These are phyloP conservation scores for Falco naumanni DNA, from an alignment of 2,797 vertebrate genomes.

Conservation along the genomic window DNA sequence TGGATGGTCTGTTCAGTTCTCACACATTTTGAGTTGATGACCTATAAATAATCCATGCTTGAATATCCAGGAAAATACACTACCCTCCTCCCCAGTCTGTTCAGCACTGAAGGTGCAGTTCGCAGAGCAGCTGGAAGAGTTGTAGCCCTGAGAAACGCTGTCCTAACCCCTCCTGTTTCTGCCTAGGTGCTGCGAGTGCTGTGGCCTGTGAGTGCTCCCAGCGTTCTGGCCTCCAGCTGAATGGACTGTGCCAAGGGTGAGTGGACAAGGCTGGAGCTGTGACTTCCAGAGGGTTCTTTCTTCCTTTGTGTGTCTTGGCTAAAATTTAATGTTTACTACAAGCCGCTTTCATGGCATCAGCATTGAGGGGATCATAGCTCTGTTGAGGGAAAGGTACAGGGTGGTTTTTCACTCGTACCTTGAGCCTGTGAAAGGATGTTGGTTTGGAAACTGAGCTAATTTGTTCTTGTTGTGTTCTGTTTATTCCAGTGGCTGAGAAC, in stretches of 20 bases:
- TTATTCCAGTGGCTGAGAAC: conserved; percentile 87
- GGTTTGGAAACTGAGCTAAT: background rate
- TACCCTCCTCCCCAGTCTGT: background rate
- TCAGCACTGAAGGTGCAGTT: background rate
- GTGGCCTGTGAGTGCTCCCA: conserved; percentile 44
- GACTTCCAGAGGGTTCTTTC: background rate
- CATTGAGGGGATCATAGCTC: background rate
- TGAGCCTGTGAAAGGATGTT: background rate
- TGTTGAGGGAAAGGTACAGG: background rate
- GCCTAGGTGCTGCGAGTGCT: conserved; percentile 56
- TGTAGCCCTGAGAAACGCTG: fast-evolving
- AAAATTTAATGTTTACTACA: fast-evolving
- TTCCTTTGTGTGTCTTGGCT: background rate
- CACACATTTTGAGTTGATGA: background rate
- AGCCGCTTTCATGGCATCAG: background rate
- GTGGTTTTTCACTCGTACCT: background rate
- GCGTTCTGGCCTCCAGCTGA: conserved; percentile 45
- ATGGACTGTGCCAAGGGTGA: background rate
- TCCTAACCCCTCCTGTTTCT: background rate
- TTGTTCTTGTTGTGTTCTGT: conserved; percentile 11
- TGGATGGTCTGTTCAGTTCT: background rate
- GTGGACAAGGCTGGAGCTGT: background rate
- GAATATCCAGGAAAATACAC: background rate
- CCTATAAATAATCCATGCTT: background rate
- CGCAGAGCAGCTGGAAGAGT: background rate